Conservation (phyloP, 2,888 invertebrate genomes). For the Brachypalpus laphriformis region DNA sequence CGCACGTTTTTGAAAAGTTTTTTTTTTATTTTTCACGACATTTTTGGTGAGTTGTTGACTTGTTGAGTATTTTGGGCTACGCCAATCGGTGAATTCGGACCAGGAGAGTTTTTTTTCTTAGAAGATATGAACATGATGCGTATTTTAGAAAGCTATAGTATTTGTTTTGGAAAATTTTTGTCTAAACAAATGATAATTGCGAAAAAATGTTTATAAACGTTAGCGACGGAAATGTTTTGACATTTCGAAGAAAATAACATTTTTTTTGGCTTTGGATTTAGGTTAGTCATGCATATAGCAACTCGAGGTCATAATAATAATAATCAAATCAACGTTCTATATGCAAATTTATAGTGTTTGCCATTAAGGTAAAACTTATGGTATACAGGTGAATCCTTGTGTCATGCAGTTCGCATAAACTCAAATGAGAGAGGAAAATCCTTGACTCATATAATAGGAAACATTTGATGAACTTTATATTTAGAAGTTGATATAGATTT, state of each 20-base stretch:
- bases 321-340: background rate
- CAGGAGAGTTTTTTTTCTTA: background rate
- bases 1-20: background rate
- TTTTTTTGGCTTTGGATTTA: too few relatives aligned
- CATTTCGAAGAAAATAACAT: background rate
- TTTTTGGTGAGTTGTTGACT: background rate
- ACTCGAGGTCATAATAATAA: background rate
- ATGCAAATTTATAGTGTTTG: background rate
- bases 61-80: background rate
- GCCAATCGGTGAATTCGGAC: background rate
- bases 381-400: background rate
- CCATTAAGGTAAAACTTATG: background rate
- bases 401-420: background rate
- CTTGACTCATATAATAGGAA: background rate
- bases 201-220: background rate
- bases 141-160: background rate
- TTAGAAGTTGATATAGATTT: background rate
- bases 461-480: background rate
- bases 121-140: background rate
- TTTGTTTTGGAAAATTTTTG: background rate
- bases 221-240: constrained; percentile 14
- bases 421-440: background rate
- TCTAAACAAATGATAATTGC: constrained; percentile 12
- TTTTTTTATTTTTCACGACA: background rate
- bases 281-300: background rate